Evolutionary conservation across 2,113 vertebrate species (phyloP), one percentile per base, ranked within the genome.

Genomic region (Nanorana parkeri): DNA sequence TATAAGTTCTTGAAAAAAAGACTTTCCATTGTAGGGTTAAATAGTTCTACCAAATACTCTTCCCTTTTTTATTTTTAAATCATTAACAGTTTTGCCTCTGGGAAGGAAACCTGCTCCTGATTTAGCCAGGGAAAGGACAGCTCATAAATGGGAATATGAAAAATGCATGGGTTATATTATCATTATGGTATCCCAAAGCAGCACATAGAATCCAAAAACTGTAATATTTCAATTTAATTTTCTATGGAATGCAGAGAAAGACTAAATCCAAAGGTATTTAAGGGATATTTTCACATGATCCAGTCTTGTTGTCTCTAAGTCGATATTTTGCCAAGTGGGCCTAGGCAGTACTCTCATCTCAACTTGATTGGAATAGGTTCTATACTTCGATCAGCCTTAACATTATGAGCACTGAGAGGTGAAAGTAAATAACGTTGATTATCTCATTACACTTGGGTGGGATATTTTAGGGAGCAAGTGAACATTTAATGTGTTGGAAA

Each of bases 81-180:
- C 4, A 71, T 80, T 64, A 81, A 65, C 15, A 26, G 17, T 73
- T 47, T 73, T 65, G 56, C 79, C 60, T 63, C 26, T 51, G 56
- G 79, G 60, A 73, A 81, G 58, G 58, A 51, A 81, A 73, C 58
- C 24, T 36, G 77, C 32, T 81, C 68, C 68, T 55, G 60, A 54
- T 47, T 29, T 65, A 76, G 67, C 58, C 32, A 21, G 65, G 41
- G 72, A 28, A 23, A 20, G 61, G 52, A 66, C 51, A 69, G 68
- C 47, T 52, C n/a, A 67, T 28, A 60, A 76, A 68, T 80, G 26
- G 32, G 32, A 54, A 21, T 32, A 74, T 73, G 24, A 47, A 61
- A 65, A 66, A 47, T 74, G 21, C 21, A 68, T 81, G 66, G 19
- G 26, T 15, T 60, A 26, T 56, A 80, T 19, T 78, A 52, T 51